Evolutionary conservation across 2,113 vertebrate species (phyloP).

Genomic region (Anser cygnoides): DNA sequence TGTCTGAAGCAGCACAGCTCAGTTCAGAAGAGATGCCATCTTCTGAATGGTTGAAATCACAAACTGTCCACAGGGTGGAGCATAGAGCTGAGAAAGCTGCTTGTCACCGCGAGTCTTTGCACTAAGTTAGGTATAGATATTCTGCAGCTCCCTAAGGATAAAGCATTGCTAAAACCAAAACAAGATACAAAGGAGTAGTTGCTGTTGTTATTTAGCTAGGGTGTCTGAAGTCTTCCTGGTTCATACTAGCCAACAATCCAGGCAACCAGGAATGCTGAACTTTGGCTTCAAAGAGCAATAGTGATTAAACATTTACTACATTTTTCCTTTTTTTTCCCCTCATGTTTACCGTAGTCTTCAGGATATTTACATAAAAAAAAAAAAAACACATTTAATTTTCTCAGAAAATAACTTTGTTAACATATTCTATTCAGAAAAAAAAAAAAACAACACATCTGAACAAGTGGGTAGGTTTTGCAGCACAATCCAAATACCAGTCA

Average conservation of each 20-base stretch:
- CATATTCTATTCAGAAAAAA: background rate
- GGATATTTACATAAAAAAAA: background rate
- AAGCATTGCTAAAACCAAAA: background rate
- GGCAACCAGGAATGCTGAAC: background rate
- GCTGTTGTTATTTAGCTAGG: background rate
- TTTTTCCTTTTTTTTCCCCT: background rate
- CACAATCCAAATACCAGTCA: background rate
- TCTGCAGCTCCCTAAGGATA: background rate
- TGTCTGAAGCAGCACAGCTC: background rate
- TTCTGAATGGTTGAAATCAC: constrained; percentile 5
- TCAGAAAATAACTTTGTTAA: background rate
- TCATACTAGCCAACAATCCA: background rate
- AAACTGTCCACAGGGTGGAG: constrained; percentile 57
- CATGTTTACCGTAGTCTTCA: background rate
- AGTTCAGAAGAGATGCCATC: background rate
- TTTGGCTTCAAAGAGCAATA: background rate
- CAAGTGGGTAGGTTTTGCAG: background rate
- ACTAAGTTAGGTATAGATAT: background rate
- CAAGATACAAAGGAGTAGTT: background rate
- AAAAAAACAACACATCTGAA: background rate
- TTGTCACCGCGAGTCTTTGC: background rate
- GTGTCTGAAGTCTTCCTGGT: background rate
- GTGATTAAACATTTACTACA: background rate
- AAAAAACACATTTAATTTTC: background rate
- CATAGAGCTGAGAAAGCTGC: constrained; percentile 15